phyloP scores from a whole-genome alignment of 2,113 vertebrate species.

The Promerops cafer region DNA sequence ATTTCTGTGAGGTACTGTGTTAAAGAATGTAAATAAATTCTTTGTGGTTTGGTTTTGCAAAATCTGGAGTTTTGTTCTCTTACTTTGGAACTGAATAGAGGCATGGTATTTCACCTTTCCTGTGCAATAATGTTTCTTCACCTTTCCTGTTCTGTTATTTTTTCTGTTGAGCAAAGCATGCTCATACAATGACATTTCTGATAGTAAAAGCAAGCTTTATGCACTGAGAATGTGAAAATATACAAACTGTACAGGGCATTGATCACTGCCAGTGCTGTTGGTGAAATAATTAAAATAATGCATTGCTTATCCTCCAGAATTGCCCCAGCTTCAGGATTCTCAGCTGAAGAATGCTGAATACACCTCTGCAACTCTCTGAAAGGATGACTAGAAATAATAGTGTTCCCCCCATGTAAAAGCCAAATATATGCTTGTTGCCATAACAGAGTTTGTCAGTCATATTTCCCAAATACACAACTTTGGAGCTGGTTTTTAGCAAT shows the following conservation, averaged over 20 bases:
- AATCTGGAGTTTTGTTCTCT: background rate
- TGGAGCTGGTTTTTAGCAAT: background rate
- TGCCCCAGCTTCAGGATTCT: background rate
- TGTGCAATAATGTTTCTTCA: background rate
- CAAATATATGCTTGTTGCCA: background rate
- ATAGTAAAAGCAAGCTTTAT: background rate
- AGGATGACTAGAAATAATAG: background rate
- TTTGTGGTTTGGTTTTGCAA: background rate
- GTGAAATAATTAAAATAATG: background rate
- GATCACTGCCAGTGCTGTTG: background rate
- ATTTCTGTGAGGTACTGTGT: conserved; percentile 87
- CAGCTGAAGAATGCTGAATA: background rate
- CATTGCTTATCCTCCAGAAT: background rate
- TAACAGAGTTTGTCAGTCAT: background rate
- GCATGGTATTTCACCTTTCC: background rate
- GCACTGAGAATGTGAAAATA: background rate
- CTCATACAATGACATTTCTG: background rate
- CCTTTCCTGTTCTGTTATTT: background rate
- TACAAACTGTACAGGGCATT: background rate
- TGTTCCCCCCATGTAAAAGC: background rate
- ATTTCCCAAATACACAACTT: background rate
- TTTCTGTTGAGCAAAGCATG: background rate
- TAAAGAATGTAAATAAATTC: background rate
- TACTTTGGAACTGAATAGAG: background rate
- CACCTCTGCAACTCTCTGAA: background rate